Base-by-base conservation (phyloP, 2,888 invertebrate genomes). In the Drosophila emarginata region DNA sequence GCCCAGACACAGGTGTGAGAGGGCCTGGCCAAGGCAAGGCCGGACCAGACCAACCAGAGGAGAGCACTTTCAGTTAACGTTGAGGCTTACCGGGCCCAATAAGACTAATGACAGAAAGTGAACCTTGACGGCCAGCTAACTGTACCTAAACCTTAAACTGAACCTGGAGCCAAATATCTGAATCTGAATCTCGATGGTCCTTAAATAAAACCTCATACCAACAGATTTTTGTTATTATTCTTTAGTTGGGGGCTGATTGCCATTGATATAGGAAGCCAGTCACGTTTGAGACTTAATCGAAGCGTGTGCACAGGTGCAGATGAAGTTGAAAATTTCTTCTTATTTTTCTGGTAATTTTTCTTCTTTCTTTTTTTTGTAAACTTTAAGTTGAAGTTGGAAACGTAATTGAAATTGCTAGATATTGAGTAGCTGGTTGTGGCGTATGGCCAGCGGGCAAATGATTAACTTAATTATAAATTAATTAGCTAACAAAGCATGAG, bases 391-490 rank as follows among this genome's bases (percentile, higher is more conserved):
- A 26, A 18, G 12, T 53, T 23, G 32, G 64, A 72, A 59, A 64
- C 64, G 64, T 64, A 68, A 54, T 12, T 3, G 5, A 59, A 45
- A 56, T 59, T 45, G n/a, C 1, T 28, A 53, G 5, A 37, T 45
- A 45, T 45, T 12, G 45, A 15, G 21, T 52, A 39, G 61, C 18
- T 50, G 26, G n/a, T 36, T n/a, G 7, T 11, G 12, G 26, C 32
- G 32, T 40, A 45, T 37, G 57, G 67, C 40, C 62, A 57, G 51
- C 71, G 54, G 74, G 68, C 73, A 73, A 77, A 78, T 85, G 72
- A 76, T 80, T 80, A 82, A 79, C 83, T 78, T 82, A 87, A 84
- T 84, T 85, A 87, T 85, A 85, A 84, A 82, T 84, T 78, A 87
- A 84, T 84, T 87, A 78, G 74, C 70, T 72, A 72, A 67, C 69